phyloP scores from a whole-genome alignment of 2,888 invertebrate genomes.

The Erynnis tages region DNA sequence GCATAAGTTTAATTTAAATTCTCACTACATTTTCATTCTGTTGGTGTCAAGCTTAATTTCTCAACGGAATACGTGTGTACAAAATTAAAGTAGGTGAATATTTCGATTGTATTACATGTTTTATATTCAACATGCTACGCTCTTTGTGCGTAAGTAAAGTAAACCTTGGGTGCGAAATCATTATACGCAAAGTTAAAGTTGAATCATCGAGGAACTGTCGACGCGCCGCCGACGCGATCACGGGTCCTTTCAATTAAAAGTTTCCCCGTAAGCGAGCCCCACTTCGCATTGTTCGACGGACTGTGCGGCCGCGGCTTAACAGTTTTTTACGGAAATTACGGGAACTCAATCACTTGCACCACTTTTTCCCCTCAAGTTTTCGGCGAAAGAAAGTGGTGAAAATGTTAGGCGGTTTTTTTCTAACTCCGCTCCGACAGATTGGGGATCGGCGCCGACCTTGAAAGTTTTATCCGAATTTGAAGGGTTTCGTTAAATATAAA shows the following conservation, averaged over 20 bases:
- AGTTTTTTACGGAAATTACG: constrained; percentile 3
- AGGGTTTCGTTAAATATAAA: no score
- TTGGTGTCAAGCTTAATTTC: no score
- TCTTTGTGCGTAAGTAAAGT: no score
- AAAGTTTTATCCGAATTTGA: no score
- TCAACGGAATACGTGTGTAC: no score
- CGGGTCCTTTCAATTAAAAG: constrained; percentile 16
- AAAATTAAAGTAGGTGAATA: no score
- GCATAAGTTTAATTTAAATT: no score
- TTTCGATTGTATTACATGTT: no score
- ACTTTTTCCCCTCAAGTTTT: neutral
- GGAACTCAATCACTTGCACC: neutral
- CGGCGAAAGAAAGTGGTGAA: neutral
- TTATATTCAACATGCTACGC: no score
- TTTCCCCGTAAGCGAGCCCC: constrained; percentile 3
- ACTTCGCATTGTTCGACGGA: neutral
- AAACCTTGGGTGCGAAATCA: neutral
- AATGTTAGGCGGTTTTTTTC: neutral
- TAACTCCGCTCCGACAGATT: no score
- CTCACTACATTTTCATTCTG: no score
- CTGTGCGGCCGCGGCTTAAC: neutral
- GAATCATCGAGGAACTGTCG: neutral
- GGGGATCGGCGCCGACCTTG: no score
- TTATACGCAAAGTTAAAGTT: neutral
- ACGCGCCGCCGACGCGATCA: constrained; percentile 2